A percentile compares a stretch with the other conserved stretches of the same genome.
phyloP scores from a whole-genome alignment of 2,113 vertebrate genomes.

The Todiramphus chloris region DNA sequence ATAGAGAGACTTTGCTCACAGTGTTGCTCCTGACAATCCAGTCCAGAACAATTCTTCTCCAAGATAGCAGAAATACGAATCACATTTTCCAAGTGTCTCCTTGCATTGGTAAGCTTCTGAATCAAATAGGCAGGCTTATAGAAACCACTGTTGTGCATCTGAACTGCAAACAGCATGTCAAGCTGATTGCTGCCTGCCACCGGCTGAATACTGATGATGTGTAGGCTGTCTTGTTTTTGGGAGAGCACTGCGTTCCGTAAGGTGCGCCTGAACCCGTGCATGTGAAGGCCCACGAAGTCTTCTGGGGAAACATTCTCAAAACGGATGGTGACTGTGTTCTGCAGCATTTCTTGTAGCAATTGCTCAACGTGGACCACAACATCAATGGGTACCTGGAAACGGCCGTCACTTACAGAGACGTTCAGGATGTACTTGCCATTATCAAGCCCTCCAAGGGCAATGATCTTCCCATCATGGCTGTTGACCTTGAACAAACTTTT shows the following conservation, averaged over 20 bases:
- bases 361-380: constrained; percentile 91
- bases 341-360: constrained; percentile 86
- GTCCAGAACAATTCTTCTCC: constrained; percentile 95
- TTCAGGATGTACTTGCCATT: constrained; percentile 90
- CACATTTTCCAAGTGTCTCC: constrained; percentile 89
- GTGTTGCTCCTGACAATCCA: constrained; percentile 92
- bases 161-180: constrained; percentile 92
- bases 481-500: constrained; percentile 96
- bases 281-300: constrained; percentile 89
- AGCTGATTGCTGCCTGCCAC: constrained; percentile 88
- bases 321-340: constrained; percentile 91
- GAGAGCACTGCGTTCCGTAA: constrained; percentile 82
- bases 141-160: constrained; percentile 82
- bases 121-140: constrained; percentile 94
- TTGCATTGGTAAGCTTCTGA: constrained; percentile 91
- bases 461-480: constrained; percentile 91
- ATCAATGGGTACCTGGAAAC: constrained; percentile 89
- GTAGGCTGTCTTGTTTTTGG: constrained; percentile 86
- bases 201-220: constrained; percentile 93
- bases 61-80: constrained; percentile 90
- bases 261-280: constrained; percentile 85
- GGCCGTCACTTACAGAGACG: constrained; percentile 92
- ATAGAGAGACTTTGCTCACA: constrained; percentile 90
- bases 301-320: constrained; percentile 91
- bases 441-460: constrained; percentile 91